Conservation (phyloP, 2,888 invertebrate genomes). For the Rugalucina vietnamica region DNA sequence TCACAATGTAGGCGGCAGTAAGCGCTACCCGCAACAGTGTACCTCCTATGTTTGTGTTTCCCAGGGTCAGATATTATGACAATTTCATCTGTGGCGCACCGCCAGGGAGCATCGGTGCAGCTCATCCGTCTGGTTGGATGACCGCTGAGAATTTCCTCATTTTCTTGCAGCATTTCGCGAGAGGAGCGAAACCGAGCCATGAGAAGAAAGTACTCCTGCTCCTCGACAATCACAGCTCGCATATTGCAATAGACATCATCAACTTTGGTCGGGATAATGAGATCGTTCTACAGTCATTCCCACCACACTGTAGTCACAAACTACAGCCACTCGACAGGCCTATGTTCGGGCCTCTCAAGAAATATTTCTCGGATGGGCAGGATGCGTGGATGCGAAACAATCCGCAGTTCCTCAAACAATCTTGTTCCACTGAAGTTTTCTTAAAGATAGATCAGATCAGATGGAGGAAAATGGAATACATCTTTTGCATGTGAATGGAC, state of each 20-base stretch:
- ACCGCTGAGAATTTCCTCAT: constrained; percentile 28
- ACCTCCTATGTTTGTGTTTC: constrained; percentile 25
- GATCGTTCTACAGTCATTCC: constrained; percentile 45
- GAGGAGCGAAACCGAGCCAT: constrained; percentile 19
- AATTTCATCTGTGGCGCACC: constrained; percentile 22
- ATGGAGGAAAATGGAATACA: no score
- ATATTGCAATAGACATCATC: constrained; percentile 36
- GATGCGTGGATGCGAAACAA: constrained; percentile 41
- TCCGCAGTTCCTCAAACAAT: no score
- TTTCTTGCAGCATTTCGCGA: constrained; percentile 37
- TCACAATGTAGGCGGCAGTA: constrained; percentile 18
- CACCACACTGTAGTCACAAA: constrained; percentile 49
- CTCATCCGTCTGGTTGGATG: constrained; percentile 35
- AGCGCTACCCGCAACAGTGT: constrained; percentile 17
- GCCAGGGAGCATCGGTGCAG: background rate
- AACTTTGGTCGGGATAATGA: constrained; percentile 43
- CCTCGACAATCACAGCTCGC: constrained; percentile 49
- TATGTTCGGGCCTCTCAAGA: constrained; percentile 47
- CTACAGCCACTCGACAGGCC: constrained; percentile 40
- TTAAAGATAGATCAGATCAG: no score
- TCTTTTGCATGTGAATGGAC: no score
- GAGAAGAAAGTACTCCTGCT: constrained; percentile 33
- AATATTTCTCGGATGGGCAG: background rate
- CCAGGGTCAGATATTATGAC: constrained; percentile 12
- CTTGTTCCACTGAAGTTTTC: no score